Evolutionary conservation across 2,113 vertebrate species (phyloP).

Genomic region (Leucopsar rothschildi): DNA sequence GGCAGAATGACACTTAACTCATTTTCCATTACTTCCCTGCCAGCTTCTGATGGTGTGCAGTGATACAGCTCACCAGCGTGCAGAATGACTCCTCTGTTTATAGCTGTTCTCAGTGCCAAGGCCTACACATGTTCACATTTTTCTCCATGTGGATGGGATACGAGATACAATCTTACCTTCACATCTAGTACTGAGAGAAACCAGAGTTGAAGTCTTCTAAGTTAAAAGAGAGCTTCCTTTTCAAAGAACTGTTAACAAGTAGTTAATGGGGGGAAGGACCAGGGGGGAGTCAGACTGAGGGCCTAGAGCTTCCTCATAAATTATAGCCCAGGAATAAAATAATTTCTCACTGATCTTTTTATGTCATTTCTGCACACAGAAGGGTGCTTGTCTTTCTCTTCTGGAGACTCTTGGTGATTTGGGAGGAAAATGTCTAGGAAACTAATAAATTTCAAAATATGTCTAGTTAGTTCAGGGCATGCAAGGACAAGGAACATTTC

Average conservation of each 20-base stretch:
- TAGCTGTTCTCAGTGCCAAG: not conserved
- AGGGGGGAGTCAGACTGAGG: not conserved
- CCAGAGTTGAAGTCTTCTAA: not conserved
- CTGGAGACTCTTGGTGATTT: not conserved
- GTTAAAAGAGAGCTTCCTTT: not conserved
- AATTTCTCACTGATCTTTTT: not conserved
- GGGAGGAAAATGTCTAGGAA: not conserved
- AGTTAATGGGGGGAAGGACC: not conserved
- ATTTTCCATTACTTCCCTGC: conserved; percentile 18
- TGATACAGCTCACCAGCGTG: not conserved
- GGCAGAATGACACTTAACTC: not conserved
- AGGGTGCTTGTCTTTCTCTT: not conserved
- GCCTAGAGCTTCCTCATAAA: not conserved
- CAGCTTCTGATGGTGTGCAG: conserved; percentile 12
- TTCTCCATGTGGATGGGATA: not conserved
- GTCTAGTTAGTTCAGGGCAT: not conserved
- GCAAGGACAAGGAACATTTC: not conserved
- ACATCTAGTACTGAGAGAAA: not conserved
- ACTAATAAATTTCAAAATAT: not conserved
- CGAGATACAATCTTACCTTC: not conserved
- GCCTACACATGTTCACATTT: not conserved
- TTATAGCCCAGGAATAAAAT: not conserved
- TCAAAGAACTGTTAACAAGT: not conserved
- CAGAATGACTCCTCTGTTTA: not conserved
- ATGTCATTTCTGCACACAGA: not conserved